Evolutionary conservation across 2,888 invertebrate genomes (phyloP).

Genomic region (Clanis bilineata): DNA sequence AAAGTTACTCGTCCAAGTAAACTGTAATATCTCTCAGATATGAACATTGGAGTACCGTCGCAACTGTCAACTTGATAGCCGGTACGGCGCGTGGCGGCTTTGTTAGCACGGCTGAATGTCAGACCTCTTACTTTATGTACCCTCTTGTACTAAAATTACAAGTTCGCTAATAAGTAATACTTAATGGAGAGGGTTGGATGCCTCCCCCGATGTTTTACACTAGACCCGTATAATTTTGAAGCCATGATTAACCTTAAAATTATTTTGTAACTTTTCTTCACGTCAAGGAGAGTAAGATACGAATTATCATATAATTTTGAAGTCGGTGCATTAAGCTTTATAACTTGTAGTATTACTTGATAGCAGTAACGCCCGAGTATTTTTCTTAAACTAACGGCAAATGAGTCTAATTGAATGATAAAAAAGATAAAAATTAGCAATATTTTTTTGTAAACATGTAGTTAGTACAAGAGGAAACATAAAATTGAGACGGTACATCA

Average conservation of each 20-base stretch:
- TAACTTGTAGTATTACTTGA: too few relatives aligned
- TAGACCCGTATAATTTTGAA: not conserved
- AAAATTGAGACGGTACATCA: not conserved
- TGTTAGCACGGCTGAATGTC: not conserved
- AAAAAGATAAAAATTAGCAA: too few relatives aligned
- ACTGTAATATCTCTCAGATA: constrained; percentile 40
- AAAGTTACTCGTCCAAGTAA: constrained; percentile 63
- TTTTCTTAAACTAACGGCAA: too few relatives aligned
- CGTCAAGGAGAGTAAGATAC: too few relatives aligned
- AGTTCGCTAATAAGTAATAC: constrained; percentile 8
- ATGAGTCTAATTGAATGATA: too few relatives aligned
- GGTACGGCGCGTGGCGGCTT: constrained; percentile 33
- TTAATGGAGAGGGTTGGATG: not conserved
- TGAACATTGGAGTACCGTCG: constrained; percentile 17
- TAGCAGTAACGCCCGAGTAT: too few relatives aligned
- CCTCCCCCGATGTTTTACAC: not conserved
- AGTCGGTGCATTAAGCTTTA: too few relatives aligned
- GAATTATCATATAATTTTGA: too few relatives aligned
- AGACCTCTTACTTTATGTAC: constrained; percentile 22
- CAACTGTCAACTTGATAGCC: constrained; percentile 29
- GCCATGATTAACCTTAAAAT: too few relatives aligned
- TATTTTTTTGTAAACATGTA: too few relatives aligned
- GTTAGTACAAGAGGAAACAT: not conserved
- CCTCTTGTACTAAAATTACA: constrained; percentile 21
- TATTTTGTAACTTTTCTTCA: too few relatives aligned